These are phyloP conservation scores for Dolomedes plantarius DNA, from an alignment of 2,888 invertebrate species.

Conservation along the genomic window DNA sequence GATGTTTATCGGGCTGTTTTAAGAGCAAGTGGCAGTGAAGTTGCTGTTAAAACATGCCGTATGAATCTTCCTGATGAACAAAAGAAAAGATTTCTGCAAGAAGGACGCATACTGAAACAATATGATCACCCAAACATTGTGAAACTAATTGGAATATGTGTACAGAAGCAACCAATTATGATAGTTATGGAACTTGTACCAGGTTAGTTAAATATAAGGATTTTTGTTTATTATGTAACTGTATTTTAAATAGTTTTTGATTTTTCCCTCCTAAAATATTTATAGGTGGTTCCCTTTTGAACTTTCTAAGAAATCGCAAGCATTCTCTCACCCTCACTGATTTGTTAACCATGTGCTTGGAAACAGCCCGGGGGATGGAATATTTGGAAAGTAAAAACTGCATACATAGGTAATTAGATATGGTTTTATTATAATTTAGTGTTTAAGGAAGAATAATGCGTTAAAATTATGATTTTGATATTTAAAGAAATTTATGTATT, in stretches of 20 bases:
- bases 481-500: too few species aligned
- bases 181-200: constrained; percentile 98
- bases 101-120: constrained; percentile 95
- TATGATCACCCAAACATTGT: constrained; percentile 98
- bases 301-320: constrained; percentile 89
- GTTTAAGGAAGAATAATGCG: too few species aligned
- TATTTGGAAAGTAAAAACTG: constrained; percentile 97
- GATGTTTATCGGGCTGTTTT: constrained; percentile 95
- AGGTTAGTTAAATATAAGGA: constrained; percentile 79
- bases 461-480: too few species aligned
- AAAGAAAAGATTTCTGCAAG: constrained; percentile 95
- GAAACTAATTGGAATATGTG: constrained; percentile 96
- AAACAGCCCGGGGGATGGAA: constrained; percentile 95
- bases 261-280: background rate
- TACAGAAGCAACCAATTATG: constrained; percentile 98
- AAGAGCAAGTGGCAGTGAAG: constrained; percentile 86
- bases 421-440: too few species aligned
- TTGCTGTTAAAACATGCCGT: constrained; percentile 96
- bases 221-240: background rate
- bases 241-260: background rate
- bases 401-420: constrained; percentile 83
- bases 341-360: constrained; percentile 87
- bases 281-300: constrained; percentile 90
- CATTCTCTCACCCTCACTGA: constrained; percentile 79
- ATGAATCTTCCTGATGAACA: constrained; percentile 94